phyloP scores from a whole-genome alignment of 2,113 vertebrate genomes.

The Raphicerus campestris region DNA sequence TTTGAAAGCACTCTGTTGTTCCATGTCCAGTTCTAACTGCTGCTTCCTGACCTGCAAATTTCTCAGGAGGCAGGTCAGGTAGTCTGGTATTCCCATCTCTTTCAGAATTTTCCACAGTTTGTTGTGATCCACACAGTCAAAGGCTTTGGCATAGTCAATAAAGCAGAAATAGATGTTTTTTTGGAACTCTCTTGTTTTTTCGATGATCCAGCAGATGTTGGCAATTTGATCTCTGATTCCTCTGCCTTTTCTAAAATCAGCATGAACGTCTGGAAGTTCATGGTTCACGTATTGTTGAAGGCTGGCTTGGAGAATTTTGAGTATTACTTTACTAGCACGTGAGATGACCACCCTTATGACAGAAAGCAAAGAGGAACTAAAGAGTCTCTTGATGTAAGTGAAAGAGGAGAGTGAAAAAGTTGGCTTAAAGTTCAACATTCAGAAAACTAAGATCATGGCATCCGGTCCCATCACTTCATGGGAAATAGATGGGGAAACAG shows the following conservation, averaged over 20 bases:
- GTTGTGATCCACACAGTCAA: not conserved
- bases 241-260: not conserved
- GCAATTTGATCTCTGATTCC: not conserved
- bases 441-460: not conserved
- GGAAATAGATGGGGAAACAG: not conserved
- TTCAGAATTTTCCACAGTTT: not conserved
- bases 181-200: not conserved
- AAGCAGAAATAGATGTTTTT: not conserved
- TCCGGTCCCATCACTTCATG: not conserved
- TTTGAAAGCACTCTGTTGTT: not conserved
- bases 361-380: not conserved
- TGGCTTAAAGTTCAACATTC: not conserved
- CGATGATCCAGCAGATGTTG: not conserved
- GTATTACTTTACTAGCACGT: not conserved
- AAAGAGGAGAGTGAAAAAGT: not conserved
- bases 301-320: not conserved
- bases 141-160: not conserved
- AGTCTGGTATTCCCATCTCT: not conserved
- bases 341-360: not conserved
- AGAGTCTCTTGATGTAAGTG: not conserved
- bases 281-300: not conserved
- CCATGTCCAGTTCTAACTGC: not conserved
- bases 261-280: not conserved
- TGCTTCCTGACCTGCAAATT: not conserved
- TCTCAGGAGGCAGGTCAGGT: not conserved